A percentile compares a stretch with the other conserved stretches of the same genome.
Evolutionary conservation across 2,888 invertebrate genomes (phyloP).

Genomic region (Saturnia pavonia): DNA sequence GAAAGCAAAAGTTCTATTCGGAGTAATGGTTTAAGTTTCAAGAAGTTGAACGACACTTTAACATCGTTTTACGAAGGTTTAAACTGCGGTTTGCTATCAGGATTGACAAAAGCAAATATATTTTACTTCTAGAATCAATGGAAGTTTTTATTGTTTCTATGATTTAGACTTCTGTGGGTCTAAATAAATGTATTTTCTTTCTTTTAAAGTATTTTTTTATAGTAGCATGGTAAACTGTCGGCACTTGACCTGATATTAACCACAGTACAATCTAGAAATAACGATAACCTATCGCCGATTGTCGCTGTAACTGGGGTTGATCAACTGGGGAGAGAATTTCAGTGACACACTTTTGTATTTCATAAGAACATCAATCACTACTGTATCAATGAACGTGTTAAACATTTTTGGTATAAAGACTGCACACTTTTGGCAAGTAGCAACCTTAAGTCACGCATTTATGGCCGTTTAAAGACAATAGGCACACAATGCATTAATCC

Average conservation of each 20-base stretch:
- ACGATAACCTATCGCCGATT: no score
- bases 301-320: background rate
- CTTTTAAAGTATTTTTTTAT: no score
- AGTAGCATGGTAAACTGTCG: no score
- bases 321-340: background rate
- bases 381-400: background rate
- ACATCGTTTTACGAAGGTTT: background rate
- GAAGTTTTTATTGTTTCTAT: no score
- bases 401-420: background rate
- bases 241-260: no score
- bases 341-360: background rate
- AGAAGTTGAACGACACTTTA: conserved; percentile 12
- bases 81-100: conserved; percentile 3
- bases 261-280: no score
- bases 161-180: no score
- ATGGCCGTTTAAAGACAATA: conserved; percentile 3
- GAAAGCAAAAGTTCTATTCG: conserved; percentile 11
- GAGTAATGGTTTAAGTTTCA: conserved; percentile 10
- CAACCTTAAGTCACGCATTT: conserved; percentile 4
- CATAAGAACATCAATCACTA: background rate
- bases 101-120: background rate
- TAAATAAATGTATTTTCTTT: no score
- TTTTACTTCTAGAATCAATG: background rate
- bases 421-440: no score
- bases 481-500: conserved; percentile 14